Evolutionary conservation across 2,888 invertebrate genomes (phyloP), one percentile per base, ranked within the genome.

Genomic region (Eupithecia centaureata): DNA sequence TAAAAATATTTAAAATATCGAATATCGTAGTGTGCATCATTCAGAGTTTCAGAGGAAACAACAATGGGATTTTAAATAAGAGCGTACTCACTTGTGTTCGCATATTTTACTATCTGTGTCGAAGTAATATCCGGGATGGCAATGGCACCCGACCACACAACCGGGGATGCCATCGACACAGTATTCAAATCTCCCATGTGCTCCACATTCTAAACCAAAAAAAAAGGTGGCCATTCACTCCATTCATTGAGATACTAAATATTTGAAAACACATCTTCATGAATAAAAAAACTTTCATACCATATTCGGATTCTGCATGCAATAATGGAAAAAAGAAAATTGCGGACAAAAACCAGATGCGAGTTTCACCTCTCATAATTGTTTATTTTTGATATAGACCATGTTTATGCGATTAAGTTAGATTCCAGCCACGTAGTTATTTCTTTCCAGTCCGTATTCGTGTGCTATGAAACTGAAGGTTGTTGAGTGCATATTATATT

Each of bases 81-180:
- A 22, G 47, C 8, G 18, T 18, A 76, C 68, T 74, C 86, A 92
- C 92, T 89, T 92, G 5, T 87, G 86, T 80, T 92, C 92, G 73
- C 92, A 92, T 80, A 92, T 88, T 84, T 92, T 92, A 2, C 87
- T 81, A 47, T 89, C 89, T 0, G 91, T 91, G 60, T 92, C 92
- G 67, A 92, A 92, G 73, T 90, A 92, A 73, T 87, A 92, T 63
- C 92, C 92, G 0, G 92, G 92, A 62, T 92, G 89, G 68, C 92
- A 92, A 73, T 92, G 90, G 71, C 92, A 92, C 30, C 92, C 92
- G 28, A 92, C 73, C n/a, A 92, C 84, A 76, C 92, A 92, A n/a
- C 88, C 91, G 1, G 89, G 87, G 60, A 86, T 79, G 38, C 82
- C 88, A 61, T 92, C 90, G 61, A 92, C 84, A 75, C 92, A 92